phyloP scores from a whole-genome alignment of 1,140 invertebrate species.

The Tyrophagus putrescentiae region DNA sequence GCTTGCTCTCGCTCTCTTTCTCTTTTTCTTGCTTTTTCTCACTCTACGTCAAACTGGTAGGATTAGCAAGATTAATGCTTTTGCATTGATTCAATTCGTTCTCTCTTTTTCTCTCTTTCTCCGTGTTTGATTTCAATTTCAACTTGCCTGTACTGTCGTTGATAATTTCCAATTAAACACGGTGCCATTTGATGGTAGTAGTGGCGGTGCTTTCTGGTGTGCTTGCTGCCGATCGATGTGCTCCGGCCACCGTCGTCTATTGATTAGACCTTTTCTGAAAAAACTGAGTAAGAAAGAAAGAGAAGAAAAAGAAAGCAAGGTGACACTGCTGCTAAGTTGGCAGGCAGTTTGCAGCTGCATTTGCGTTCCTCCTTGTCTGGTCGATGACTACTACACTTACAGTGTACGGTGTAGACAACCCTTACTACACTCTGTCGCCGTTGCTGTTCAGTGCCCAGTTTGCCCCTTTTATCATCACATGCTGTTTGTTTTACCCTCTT shows the following conservation, averaged over 20 bases:
- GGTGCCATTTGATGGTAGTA: background rate
- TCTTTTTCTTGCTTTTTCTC: too few species aligned
- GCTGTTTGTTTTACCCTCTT: too few species aligned
- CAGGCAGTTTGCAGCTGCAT: background rate
- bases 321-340: background rate
- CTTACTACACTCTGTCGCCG: too few species aligned
- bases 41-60: too few species aligned
- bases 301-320: background rate
- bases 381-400: too few species aligned
- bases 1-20: too few species aligned
- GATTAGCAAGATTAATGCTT: background rate
- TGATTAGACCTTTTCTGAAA: background rate
- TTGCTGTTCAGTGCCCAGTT: too few species aligned
- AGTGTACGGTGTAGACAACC: too few species aligned
- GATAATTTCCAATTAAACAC: slow-evolving; percentile 8
- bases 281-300: background rate
- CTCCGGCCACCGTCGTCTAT: background rate
- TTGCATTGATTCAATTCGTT: background rate
- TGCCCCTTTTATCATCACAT: too few species aligned
- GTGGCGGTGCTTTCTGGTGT: background rate
- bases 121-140: background rate
- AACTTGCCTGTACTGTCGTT: background rate
- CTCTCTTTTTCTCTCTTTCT: background rate
- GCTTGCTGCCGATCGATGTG: background rate
- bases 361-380: too few species aligned